Evolutionary conservation across 2,797 vertebrate genomes (phyloP).

Genomic region (Malurus leucopterus): DNA sequence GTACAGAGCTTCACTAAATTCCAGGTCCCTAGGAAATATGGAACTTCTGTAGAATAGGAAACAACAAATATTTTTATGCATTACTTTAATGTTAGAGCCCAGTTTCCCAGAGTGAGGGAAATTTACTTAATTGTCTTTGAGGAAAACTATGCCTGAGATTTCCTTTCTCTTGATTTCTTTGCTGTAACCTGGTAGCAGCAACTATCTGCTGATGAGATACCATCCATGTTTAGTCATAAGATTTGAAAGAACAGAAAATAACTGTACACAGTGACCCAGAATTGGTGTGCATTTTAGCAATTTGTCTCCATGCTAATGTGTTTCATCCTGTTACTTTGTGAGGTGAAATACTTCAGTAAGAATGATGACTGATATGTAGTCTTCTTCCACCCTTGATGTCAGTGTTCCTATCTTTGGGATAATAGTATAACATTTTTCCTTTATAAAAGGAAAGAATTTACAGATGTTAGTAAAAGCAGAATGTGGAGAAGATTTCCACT

Average conservation of each 20-base stretch:
- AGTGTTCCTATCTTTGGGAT: neutral
- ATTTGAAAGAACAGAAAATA: neutral
- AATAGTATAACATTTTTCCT: neutral
- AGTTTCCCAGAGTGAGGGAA: neutral
- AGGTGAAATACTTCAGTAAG: neutral
- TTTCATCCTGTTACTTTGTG: neutral
- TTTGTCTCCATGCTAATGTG: neutral
- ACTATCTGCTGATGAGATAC: neutral
- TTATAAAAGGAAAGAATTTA: neutral
- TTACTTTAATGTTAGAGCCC: neutral
- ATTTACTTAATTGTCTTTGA: neutral
- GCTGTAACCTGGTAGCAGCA: neutral
- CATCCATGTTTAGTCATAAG: accelerated
- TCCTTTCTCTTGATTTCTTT: neutral
- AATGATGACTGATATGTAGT: neutral
- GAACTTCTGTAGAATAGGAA: neutral
- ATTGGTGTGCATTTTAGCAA: neutral
- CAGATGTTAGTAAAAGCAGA: neutral
- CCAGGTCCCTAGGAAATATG: neutral
- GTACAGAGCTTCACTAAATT: neutral
- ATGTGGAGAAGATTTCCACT: neutral
- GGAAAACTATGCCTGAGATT: neutral
- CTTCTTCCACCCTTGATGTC: neutral
- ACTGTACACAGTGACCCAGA: neutral
- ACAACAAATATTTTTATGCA: neutral